These are phyloP conservation scores for Dryomyza anilis DNA, from an alignment of 2,888 invertebrate genomes.

Conservation along the genomic window DNA sequence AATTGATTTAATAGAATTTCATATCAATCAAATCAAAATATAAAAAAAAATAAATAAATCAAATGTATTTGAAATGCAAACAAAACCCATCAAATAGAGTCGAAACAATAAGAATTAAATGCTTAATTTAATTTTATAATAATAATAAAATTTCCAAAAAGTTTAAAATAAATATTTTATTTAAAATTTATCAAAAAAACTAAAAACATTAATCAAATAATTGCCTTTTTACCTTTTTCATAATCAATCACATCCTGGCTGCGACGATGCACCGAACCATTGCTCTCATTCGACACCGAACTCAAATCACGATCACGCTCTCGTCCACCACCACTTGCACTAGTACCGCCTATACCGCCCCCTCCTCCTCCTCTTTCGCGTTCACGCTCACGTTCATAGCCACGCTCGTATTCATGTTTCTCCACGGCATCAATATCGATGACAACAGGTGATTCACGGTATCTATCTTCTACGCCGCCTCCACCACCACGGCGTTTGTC, in stretches of 20 bases:
- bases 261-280: constrained; percentile 63
- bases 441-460: constrained; percentile 44
- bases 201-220: too few relatives aligned
- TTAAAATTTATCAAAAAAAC: too few relatives aligned
- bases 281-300: constrained; percentile 65
- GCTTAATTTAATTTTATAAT: too few relatives aligned
- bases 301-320: constrained; percentile 69
- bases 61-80: too few relatives aligned
- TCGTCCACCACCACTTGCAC: constrained; percentile 62
- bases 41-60: too few relatives aligned
- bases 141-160: too few relatives aligned
- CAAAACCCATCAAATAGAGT: too few relatives aligned
- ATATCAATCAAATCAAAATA: too few relatives aligned
- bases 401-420: constrained; percentile 49
- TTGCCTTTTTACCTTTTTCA: constrained; percentile 68
- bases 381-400: constrained; percentile 36
- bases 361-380: constrained; percentile 30
- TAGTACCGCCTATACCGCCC: too few relatives aligned
- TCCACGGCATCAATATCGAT: constrained; percentile 37
- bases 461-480: constrained; percentile 57
- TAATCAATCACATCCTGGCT: constrained; percentile 66
- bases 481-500: constrained; percentile 53
- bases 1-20: too few relatives aligned
- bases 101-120: too few relatives aligned
- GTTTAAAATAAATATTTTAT: too few relatives aligned